Conservation (phyloP, 2,113 vertebrate species). For the Sterna hirundo region DNA sequence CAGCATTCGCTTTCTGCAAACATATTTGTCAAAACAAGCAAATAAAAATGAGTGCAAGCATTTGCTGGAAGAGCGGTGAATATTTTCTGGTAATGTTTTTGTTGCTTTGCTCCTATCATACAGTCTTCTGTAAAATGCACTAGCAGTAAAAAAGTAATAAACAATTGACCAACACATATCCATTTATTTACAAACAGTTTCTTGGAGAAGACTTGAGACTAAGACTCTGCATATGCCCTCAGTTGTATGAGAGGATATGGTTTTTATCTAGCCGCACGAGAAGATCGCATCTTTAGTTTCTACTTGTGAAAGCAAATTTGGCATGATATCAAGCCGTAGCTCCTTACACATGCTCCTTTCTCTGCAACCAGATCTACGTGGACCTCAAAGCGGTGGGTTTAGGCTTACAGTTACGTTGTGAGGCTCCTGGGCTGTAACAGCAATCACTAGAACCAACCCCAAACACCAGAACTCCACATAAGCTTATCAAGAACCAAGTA, state of each 20-base stretch:
- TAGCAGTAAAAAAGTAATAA: constrained; percentile 11
- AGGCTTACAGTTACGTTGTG: background rate
- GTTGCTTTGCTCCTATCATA: background rate
- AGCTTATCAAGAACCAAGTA: background rate
- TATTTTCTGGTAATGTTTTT: background rate
- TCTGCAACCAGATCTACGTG: background rate
- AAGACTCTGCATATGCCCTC: background rate
- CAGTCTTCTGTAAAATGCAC: background rate
- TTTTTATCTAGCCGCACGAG: background rate
- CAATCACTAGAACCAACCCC: background rate
- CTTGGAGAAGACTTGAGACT: background rate
- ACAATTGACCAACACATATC: background rate
- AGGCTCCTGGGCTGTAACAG: background rate
- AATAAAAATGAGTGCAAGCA: constrained; percentile 21
- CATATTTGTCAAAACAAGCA: background rate
- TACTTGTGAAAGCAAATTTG: background rate
- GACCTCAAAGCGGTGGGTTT: background rate
- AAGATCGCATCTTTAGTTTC: background rate
- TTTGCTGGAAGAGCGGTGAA: background rate
- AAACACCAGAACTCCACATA: background rate
- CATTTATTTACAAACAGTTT: constrained; percentile 18
- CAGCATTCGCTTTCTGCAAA: background rate
- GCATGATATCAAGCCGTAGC: background rate
- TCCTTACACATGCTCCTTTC: background rate
- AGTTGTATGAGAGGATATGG: background rate